phyloP scores from a whole-genome alignment of 2,888 invertebrate species.

The Orchesella flavescens region DNA sequence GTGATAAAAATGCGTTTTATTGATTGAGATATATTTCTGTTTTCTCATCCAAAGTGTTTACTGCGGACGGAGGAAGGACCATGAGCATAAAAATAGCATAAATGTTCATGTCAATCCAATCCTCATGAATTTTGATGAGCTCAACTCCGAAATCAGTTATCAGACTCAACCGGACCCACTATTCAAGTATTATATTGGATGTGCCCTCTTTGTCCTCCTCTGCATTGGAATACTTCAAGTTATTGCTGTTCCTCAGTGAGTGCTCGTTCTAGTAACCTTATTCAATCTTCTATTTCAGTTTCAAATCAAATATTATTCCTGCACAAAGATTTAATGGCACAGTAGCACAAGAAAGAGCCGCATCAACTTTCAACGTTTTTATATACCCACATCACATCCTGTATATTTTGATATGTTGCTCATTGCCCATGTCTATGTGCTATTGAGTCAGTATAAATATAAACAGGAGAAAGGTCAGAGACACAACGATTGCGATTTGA shows the following conservation, averaged over 20 bases:
- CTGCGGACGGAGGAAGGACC: constrained; percentile 70
- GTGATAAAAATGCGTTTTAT: neutral
- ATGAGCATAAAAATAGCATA: constrained; percentile 61
- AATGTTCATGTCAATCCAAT: constrained; percentile 77
- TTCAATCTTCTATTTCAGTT: neutral
- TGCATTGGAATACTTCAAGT: constrained; percentile 80
- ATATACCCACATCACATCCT: no score
- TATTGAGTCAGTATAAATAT: no score
- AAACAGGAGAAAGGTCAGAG: no score
- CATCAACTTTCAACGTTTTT: no score
- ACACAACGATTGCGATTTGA: no score
- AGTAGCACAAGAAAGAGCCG: no score
- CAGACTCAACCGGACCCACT: constrained; percentile 85
- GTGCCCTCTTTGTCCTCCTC: constrained; percentile 78
- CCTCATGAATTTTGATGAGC: constrained; percentile 80
- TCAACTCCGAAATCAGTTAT: constrained; percentile 82
- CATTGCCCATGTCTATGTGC: no score
- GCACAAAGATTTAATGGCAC: no score
- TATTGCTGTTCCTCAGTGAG: constrained; percentile 77
- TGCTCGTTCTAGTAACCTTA: constrained; percentile 60
- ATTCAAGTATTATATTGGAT: constrained; percentile 86
- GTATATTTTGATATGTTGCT: no score
- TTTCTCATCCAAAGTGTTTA: constrained; percentile 33
- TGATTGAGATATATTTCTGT: constrained; percentile 4
- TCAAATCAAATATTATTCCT: neutral